phyloP scores from a whole-genome alignment of 1,140 invertebrate genomes.

The Microplitis demolitor region DNA sequence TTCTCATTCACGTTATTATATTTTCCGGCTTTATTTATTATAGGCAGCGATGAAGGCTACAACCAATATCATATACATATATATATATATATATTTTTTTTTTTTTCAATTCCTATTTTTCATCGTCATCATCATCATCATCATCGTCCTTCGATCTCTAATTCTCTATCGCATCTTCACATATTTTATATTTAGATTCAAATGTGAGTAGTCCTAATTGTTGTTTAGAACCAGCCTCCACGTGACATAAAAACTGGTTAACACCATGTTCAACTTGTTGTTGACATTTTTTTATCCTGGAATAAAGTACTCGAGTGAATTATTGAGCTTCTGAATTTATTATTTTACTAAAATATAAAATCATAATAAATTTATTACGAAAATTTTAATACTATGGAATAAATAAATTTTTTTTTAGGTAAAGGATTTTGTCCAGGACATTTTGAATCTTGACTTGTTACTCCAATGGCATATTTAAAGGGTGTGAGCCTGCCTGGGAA shows the following conservation, averaged over 20 bases:
- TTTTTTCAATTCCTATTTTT: no score
- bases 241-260: constrained; percentile 46
- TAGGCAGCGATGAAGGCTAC: no score
- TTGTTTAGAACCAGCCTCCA: constrained; percentile 44
- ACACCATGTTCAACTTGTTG: constrained; percentile 43
- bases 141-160: no score
- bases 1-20: constrained; percentile 1
- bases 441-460: constrained; percentile 1
- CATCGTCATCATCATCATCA: no score
- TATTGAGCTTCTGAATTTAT: background rate
- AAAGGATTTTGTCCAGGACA: background rate
- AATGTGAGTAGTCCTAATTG: constrained; percentile 43
- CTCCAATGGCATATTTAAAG: constrained; percentile 1
- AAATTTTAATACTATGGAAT: no score
- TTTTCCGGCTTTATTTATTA: constrained; percentile 1
- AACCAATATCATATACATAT: no score
- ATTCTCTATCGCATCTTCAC: background rate
- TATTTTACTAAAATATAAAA: background rate
- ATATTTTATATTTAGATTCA: background rate
- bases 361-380: no score
- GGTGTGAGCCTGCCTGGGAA: constrained; percentile 34
- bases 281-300: background rate
- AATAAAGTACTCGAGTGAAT: background rate
- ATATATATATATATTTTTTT: no score
- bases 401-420: no score